Evolutionary conservation across 2,888 invertebrate species (phyloP), one percentile per base, ranked within the genome.

Genomic region (Drosophila cracens): DNA sequence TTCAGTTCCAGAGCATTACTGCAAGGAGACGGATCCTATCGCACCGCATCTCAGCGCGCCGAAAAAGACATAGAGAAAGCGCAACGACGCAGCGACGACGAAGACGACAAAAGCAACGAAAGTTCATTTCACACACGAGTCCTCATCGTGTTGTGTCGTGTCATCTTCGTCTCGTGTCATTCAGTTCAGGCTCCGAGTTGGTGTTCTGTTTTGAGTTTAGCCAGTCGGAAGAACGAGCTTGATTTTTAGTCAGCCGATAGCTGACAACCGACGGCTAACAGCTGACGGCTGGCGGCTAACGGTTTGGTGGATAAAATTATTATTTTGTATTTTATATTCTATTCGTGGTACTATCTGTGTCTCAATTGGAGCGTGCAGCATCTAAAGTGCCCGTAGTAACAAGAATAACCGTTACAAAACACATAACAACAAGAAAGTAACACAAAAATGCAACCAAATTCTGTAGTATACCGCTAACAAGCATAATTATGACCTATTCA

Each of bases 291-390:
- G 16, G 1, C 38, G 36, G 38, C 38, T n/a, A 56, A 38, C 54
- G 34, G 40, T 36, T 46, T 43, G 46, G 52, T 27, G 61, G 38
- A 31, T 25, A 60, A 27, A 33, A 53, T 57, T 57, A n/a, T 58
- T 52, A 58, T 49, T 40, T 67, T 61, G 59, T 46, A 25, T 53
- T 61, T 16, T 66, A 69, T 70, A 73, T 85, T 87, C 73, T 75
- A 70, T 76, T 88, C 81, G 89, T 88, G 89, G 87, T 87, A 76
- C 89, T 81, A 81, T 88, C 87, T 87, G 87, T 88, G 89, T 87
- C 87, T 87, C 87, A 88, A 82, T 78, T 78, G 83, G 82, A 84
- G 87, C 81, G 81, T 64, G 71, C 84, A 87, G 82, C 84, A 86
- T 86, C 83, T 81, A 80, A 86, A 77, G 87, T 85, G 82, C 87